Evolutionary conservation across 2,888 invertebrate species (phyloP), one percentile per base, ranked within the genome.

Genomic region (Cyclophora albipunctata): DNA sequence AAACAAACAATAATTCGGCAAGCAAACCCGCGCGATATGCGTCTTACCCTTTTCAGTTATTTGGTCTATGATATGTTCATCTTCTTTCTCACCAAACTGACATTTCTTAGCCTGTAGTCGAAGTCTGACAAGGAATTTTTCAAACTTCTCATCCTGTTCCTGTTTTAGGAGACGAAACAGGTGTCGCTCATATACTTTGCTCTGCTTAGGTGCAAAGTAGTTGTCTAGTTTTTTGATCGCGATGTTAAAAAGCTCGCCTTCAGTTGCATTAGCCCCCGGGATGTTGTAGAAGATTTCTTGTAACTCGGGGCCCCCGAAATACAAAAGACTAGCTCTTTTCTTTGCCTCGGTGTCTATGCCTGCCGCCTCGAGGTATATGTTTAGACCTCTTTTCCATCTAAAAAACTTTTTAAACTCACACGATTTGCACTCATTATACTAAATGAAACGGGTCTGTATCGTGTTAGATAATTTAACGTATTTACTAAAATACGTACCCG

Each of bases 1-100:
- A n/a, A n/a, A n/a, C n/a, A n/a, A n/a, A n/a, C n/a, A n/a, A n/a
- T n/a, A n/a, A n/a, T n/a, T n/a, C n/a, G n/a, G n/a, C n/a, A n/a
- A n/a, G n/a, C n/a, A n/a, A n/a, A n/a, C n/a, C n/a, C n/a, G n/a
- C n/a, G n/a, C n/a, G n/a, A n/a, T n/a, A n/a, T n/a, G n/a, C 34
- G 54, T 55, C 0, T 0, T 5, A 35, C 60, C 55, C 45, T 62
- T 64, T 52, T 64, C 62, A 3, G 46, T 46, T 1, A 64, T 53
- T 45, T 64, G 64, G 33, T 63, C 63, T 3, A 66, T 57, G 0
- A 64, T 6, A 4, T 64, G 34, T 2, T 64, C 61, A 0, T 66
- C 57, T 37, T 65, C 63, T 0, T 41, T 44, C 7, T 43, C 33
- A 20, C 20, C 20, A 20, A 20, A 20, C 20, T 20, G 20, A 20